Evolutionary conservation across 1,140 invertebrate species (phyloP).

Genomic region (Caligus rogercresseyi): DNA sequence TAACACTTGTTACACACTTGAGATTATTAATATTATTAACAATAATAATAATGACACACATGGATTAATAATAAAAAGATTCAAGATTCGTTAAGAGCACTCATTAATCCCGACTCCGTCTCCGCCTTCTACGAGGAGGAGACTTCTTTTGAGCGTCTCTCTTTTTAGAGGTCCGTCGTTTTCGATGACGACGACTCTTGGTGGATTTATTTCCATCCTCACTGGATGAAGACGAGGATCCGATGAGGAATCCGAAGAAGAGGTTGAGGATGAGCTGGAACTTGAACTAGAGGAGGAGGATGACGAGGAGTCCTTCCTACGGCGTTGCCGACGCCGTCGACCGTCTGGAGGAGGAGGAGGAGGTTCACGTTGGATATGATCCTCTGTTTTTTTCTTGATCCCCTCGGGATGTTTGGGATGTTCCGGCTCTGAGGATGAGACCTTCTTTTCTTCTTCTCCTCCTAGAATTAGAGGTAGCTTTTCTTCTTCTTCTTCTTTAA

Average conservation of each 20-base stretch:
- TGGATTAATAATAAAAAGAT: too few relatives aligned
- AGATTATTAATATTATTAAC: too few relatives aligned
- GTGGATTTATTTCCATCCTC: neutral
- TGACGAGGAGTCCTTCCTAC: neutral
- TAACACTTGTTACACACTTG: too few relatives aligned
- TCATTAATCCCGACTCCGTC: too few relatives aligned
- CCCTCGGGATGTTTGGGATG: neutral
- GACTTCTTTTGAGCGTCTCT: too few relatives aligned
- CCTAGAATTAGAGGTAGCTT: neutral
- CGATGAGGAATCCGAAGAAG: neutral
- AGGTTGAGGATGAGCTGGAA: neutral
- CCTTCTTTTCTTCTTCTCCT: neutral
- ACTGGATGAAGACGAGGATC: constrained; percentile 4
- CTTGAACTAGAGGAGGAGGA: neutral
- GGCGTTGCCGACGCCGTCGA: neutral
- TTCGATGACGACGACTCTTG: too few relatives aligned
- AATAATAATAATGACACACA: too few relatives aligned
- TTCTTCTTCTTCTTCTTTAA: too few relatives aligned
- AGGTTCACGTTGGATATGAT: neutral
- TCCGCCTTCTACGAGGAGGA: too few relatives aligned
- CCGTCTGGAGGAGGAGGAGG: neutral
- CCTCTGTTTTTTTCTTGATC: neutral
- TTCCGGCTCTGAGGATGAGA: neutral
- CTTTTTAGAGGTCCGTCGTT: too few relatives aligned
- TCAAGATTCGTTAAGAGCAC: too few relatives aligned